phyloP scores from a whole-genome alignment of 2,113 vertebrate genomes.

The Erinaceus europaeus region DNA sequence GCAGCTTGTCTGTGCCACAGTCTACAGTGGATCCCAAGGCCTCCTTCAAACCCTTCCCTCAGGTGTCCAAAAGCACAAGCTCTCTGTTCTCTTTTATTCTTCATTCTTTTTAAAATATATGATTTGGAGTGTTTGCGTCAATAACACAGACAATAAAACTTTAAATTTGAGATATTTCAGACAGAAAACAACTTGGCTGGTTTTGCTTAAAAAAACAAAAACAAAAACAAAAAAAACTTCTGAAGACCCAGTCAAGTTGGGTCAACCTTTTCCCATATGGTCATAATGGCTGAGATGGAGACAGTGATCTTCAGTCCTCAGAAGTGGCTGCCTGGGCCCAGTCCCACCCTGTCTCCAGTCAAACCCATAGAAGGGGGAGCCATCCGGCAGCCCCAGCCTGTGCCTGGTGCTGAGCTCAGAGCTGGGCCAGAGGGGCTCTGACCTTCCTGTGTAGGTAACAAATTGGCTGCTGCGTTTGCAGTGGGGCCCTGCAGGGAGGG shows the following conservation, averaged over 20 bases:
- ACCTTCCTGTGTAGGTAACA: constrained; percentile 83
- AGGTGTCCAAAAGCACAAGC: too few relatives aligned
- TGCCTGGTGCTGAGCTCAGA: background rate
- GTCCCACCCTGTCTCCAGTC: too few relatives aligned
- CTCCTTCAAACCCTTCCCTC: background rate
- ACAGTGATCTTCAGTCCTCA: background rate
- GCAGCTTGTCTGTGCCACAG: background rate
- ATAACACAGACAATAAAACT: too few relatives aligned
- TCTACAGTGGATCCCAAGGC: background rate
- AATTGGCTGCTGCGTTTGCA: constrained; percentile 81
- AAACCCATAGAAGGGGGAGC: background rate
- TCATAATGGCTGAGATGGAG: background rate
- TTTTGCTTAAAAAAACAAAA: too few relatives aligned
- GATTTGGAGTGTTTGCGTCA: too few relatives aligned
- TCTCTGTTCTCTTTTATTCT: background rate
- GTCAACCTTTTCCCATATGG: background rate
- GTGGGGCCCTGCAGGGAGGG: constrained; percentile 57
- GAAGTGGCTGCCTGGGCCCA: too few relatives aligned
- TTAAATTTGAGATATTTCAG: too few relatives aligned
- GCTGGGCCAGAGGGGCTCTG: constrained; percentile 77
- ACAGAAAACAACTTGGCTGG: too few relatives aligned
- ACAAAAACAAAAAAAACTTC: too few relatives aligned
- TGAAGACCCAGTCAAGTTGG: background rate
- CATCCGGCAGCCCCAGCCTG: background rate
- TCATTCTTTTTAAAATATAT: too few relatives aligned